Conservation (phyloP, 2,113 vertebrate species). For the Gadus chalcogrammus region DNA sequence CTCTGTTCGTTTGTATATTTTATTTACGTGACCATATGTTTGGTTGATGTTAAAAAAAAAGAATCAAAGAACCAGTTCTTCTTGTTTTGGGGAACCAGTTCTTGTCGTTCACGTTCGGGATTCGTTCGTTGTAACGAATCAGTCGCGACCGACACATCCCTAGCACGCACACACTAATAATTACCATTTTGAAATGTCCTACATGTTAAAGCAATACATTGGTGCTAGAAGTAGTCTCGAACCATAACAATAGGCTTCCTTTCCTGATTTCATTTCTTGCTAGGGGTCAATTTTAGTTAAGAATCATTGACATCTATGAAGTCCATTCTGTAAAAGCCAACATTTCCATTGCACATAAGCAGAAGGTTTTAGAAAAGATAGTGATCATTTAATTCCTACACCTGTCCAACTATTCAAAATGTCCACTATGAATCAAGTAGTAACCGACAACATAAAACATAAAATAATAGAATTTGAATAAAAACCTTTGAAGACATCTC, state of each 20-base stretch:
- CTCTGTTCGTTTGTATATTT: no score
- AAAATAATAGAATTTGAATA: not conserved
- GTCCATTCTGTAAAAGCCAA: slow-evolving; percentile 19
- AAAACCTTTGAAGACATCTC: slow-evolving; percentile 28
- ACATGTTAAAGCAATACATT: slow-evolving; percentile 83
- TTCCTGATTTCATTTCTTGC: slow-evolving; percentile 58
- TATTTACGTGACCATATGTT: no score
- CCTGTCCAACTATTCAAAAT: not conserved
- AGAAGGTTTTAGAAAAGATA: slow-evolving; percentile 10
- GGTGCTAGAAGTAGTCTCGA: slow-evolving; percentile 78
- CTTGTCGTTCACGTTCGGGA: no score
- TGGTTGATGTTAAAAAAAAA: no score
- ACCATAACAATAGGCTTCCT: slow-evolving; percentile 55
- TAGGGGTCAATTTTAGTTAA: slow-evolving; percentile 73
- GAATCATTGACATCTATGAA: slow-evolving; percentile 31
- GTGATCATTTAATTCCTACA: no score
- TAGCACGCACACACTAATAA: slow-evolving; percentile 80
- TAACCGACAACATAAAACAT: slow-evolving; percentile 14
- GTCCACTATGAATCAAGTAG: slow-evolving; percentile 15
- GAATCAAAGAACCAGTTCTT: no score
- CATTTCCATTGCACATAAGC: slow-evolving; percentile 46
- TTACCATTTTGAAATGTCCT: slow-evolving; percentile 77
- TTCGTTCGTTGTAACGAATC: no score
- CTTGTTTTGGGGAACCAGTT: no score
- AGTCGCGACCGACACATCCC: no score